Evolutionary conservation across 2,797 vertebrate species (phyloP).

Genomic region (Silurus aristotelis): DNA sequence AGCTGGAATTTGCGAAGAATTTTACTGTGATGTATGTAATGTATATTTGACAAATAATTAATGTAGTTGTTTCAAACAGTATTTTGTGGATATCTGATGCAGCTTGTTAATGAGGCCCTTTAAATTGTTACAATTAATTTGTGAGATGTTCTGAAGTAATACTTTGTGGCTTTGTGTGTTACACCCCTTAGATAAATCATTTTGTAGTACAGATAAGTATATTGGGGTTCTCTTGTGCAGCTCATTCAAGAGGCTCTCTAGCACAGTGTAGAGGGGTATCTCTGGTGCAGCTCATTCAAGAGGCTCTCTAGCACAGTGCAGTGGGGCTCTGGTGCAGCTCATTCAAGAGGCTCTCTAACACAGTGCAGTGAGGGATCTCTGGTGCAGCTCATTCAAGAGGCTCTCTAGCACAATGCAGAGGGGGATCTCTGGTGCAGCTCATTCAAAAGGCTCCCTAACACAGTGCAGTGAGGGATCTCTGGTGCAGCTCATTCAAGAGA

Average conservation of each 20-base stretch:
- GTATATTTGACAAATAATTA: too few species aligned
- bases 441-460: not conserved
- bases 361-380: not conserved
- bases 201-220: too few species aligned
- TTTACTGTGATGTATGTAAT: too few species aligned
- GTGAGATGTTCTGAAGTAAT: not conserved
- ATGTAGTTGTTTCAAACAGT: too few species aligned
- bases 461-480: not conserved
- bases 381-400: slow-evolving; percentile 4
- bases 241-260: not conserved
- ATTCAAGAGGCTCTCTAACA: not conserved
- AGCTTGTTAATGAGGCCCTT: too few species aligned
- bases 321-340: slow-evolving; percentile 10
- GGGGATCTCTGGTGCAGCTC: not conserved
- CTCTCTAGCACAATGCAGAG: not conserved
- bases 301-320: not conserved
- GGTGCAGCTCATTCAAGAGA: slow-evolving; percentile 6
- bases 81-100: too few species aligned
- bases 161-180: not conserved
- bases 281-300: slow-evolving; percentile 18
- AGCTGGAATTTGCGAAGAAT: too few species aligned
- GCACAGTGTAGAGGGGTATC: too few species aligned
- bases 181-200: too few species aligned
- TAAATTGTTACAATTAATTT: not conserved
- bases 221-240: slow-evolving; percentile 1